Conservation (phyloP, 2,797 vertebrate genomes). For the Cottoperca gobio region DNA sequence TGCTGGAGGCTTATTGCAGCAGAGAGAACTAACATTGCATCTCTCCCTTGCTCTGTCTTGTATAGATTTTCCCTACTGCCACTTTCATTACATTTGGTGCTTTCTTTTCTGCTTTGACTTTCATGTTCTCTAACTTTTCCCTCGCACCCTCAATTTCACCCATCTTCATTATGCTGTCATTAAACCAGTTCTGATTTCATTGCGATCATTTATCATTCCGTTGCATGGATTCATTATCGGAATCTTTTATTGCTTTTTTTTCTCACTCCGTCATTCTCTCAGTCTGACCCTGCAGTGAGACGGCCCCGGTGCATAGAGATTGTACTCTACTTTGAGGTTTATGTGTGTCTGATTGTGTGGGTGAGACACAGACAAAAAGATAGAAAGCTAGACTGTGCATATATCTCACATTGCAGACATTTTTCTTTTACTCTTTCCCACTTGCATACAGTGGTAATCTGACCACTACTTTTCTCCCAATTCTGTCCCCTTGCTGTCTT, state of each 20-base stretch:
- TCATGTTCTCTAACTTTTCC: constrained; percentile 61
- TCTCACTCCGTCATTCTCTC: constrained; percentile 41
- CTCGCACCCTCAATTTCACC: constrained; percentile 57
- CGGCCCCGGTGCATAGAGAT: constrained; percentile 46
- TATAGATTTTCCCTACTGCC: constrained; percentile 70
- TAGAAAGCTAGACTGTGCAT: background rate
- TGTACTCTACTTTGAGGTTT: constrained; percentile 5
- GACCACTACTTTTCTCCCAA: background rate
- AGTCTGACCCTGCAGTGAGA: constrained; percentile 56
- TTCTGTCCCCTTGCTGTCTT: constrained; percentile 5
- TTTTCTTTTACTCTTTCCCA: background rate
- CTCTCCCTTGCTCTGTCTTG: constrained; percentile 58
- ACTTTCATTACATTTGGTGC: constrained; percentile 65
- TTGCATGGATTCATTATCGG: constrained; percentile 61
- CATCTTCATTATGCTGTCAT: constrained; percentile 72
- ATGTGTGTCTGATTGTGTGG: constrained; percentile 18
- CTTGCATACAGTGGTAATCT: background rate
- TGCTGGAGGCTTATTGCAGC: constrained; percentile 79
- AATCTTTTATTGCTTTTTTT: constrained; percentile 60
- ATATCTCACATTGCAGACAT: constrained; percentile 18
- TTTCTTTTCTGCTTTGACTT: constrained; percentile 61
- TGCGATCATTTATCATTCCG: constrained; percentile 68
- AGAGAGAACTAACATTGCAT: constrained; percentile 73
- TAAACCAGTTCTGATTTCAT: constrained; percentile 72
- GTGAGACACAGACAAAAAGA: constrained; percentile 26